Conservation (phyloP, 2,888 invertebrate genomes). For the Escarpia spicata region DNA sequence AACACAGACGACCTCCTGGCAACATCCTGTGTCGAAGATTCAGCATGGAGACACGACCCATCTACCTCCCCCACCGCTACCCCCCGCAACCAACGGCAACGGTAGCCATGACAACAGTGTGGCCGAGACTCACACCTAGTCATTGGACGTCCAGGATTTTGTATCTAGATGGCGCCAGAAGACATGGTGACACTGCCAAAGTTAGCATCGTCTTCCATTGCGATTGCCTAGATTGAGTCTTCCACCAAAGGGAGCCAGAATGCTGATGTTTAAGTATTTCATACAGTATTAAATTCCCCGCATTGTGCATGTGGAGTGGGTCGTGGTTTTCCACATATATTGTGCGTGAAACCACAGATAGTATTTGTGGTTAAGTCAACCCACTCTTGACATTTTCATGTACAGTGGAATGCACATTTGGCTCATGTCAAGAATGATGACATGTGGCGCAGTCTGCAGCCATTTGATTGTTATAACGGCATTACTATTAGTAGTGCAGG, state of each 20-base stretch:
- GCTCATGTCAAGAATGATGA: too few species aligned
- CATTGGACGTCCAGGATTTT: neutral
- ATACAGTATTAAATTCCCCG: neutral
- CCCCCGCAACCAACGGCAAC: neutral
- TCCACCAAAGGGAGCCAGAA: neutral
- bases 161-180: neutral
- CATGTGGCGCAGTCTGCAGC: too few species aligned
- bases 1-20: constrained; percentile 29
- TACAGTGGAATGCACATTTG: too few species aligned
- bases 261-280: neutral
- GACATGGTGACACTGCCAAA: neutral
- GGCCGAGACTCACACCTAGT: neutral
- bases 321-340: neutral
- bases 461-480: too few species aligned
- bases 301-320: neutral
- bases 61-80: neutral
- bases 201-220: neutral
- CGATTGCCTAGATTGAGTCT: neutral
- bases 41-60: constrained; percentile 21
- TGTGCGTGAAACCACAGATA: neutral
- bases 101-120: neutral
- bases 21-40: constrained; percentile 25
- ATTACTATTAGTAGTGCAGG: too few species aligned
- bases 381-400: too few species aligned
- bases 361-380: neutral